Percentiles rank a stretch among this genome's conserved stretches.
These are phyloP conservation scores for Poeciliopsis occidentalis DNA, from an alignment of 2,113 vertebrate species.

Conservation along the genomic window DNA sequence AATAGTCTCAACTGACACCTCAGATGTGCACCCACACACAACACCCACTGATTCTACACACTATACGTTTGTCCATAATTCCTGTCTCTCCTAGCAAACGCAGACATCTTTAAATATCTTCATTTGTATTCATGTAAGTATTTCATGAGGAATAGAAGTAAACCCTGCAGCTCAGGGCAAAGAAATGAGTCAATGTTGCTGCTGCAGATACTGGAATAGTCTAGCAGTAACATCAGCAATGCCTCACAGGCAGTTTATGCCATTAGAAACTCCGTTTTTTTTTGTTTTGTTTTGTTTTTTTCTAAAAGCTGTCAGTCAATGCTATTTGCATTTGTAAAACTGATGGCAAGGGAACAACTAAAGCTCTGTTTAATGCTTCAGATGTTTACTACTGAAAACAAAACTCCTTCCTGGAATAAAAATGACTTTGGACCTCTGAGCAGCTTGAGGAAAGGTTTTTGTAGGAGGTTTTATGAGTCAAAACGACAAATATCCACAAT, in stretches of 20 bases:
- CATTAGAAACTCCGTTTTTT: conserved; percentile 38
- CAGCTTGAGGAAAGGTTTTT: neutral
- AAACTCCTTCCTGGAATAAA: conserved; percentile 7
- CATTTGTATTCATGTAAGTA: conserved; percentile 75
- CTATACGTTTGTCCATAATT: conserved; percentile 59
- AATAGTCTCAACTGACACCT: conserved; percentile 63
- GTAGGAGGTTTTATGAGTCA: conserved; percentile 13
- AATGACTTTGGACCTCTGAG: neutral
- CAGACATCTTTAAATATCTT: conserved; percentile 72
- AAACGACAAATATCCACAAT: conserved; percentile 3
- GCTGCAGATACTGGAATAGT: conserved; percentile 61
- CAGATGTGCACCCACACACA: conserved; percentile 58
- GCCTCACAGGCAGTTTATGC: conserved; percentile 57
- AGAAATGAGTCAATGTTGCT: conserved; percentile 70
- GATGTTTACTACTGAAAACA: conserved; percentile 6
- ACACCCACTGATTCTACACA: conserved; percentile 63
- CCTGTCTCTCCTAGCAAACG: conserved; percentile 53
- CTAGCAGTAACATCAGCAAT: conserved; percentile 45
- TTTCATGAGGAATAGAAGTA: conserved; percentile 64
- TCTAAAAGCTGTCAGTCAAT: conserved; percentile 55
- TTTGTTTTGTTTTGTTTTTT: neutral
- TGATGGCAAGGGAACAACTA: conserved; percentile 12
- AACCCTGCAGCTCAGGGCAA: conserved; percentile 65
- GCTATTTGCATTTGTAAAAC: conserved; percentile 26
- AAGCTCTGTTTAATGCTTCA: conserved; percentile 4